phyloP scores from a whole-genome alignment of 2,888 invertebrate species.

The Heliconius hortense region DNA sequence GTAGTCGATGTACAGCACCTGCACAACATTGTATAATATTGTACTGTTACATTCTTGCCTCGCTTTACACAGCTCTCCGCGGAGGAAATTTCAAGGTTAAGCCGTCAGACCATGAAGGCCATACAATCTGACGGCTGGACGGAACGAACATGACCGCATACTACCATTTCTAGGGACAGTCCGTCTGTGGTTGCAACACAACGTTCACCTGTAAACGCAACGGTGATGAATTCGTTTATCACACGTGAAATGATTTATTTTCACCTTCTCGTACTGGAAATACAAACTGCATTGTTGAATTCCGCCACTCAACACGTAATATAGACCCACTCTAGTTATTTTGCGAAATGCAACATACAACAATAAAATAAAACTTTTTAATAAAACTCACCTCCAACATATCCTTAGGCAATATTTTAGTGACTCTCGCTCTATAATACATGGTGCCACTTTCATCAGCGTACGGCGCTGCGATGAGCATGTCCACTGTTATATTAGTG shows the following conservation, averaged over 20 bases:
- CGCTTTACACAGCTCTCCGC: too few species aligned
- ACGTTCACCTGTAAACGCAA: too few species aligned
- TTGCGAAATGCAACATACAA: not conserved
- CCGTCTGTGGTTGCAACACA: too few species aligned
- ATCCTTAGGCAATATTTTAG: conserved; percentile 57
- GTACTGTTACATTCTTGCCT: not conserved
- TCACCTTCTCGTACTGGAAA: too few species aligned
- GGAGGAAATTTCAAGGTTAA: too few species aligned
- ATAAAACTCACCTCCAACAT: conserved; percentile 59
- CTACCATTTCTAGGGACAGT: too few species aligned
- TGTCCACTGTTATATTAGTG: conserved; percentile 40
- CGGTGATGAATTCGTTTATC: too few species aligned
- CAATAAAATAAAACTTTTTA: not conserved
- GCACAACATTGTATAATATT: conserved; percentile 20
- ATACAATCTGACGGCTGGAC: too few species aligned
- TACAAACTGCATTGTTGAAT: too few species aligned
- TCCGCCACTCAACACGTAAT: not conserved
- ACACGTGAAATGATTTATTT: too few species aligned
- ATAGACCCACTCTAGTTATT: not conserved
- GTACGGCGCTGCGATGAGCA: conserved; percentile 80
- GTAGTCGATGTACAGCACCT: conserved; percentile 91
- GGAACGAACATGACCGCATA: too few species aligned
- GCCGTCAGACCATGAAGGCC: too few species aligned
- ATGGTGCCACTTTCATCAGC: conserved; percentile 54
- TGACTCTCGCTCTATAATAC: conserved; percentile 81